phyloP scores from a whole-genome alignment of 2,888 invertebrate genomes.

The Andrena flavipes region DNA sequence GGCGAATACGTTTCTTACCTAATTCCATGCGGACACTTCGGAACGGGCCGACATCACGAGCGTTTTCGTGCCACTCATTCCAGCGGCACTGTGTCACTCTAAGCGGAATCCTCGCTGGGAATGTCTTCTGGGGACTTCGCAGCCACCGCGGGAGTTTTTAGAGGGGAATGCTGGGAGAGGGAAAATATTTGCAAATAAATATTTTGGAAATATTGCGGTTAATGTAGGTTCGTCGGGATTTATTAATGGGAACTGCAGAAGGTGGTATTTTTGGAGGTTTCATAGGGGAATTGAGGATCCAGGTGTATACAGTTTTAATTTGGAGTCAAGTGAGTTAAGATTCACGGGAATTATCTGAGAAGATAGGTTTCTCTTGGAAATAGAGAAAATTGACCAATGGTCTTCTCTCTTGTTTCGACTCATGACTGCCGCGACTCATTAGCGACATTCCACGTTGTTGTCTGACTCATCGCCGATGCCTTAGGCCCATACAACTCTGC shows the following conservation, averaged over 20 bases:
- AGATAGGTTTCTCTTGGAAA: conserved; percentile 9
- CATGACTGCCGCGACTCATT: conserved; percentile 76
- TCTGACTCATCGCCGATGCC: conserved; percentile 82
- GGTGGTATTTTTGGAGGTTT: too few species aligned
- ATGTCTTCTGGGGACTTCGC: too few species aligned
- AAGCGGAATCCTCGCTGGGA: background rate
- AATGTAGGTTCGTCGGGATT: too few species aligned
- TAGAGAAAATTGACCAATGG: conserved; percentile 17
- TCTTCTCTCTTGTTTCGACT: conserved; percentile 58
- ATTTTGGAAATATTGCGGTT: too few species aligned
- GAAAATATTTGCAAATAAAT: too few species aligned
- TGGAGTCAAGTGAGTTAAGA: background rate
- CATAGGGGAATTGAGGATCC: too few species aligned
- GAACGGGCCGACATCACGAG: conserved; percentile 19
- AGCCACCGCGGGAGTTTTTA: too few species aligned
- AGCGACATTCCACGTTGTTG: conserved; percentile 82
- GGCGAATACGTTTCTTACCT: conserved; percentile 29
- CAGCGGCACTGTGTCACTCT: conserved; percentile 28
- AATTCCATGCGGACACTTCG: conserved; percentile 7
- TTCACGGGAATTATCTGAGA: background rate
- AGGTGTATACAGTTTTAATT: too few species aligned
- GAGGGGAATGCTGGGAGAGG: too few species aligned
- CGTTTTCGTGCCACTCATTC: conserved; percentile 46
- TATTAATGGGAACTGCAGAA: too few species aligned
- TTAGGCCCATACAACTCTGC: conserved; percentile 70